Percentiles rank a stretch among this genome's conserved stretches.
Evolutionary conservation across 2,113 vertebrate species (phyloP).

Genomic region (Labeo rohita): DNA sequence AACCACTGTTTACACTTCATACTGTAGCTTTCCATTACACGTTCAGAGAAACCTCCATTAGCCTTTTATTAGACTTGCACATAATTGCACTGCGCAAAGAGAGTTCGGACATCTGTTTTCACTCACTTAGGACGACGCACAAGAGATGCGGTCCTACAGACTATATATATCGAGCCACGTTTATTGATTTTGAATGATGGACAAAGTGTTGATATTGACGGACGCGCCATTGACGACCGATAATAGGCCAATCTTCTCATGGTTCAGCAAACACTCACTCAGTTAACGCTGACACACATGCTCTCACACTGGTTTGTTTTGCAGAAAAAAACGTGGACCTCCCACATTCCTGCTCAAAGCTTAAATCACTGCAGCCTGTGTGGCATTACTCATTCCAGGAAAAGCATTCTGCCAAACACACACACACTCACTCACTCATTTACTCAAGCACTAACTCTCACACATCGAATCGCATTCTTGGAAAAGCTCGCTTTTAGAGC

Average conservation of each 20-base stretch:
- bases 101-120: slow-evolving; percentile 29
- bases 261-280: slow-evolving; percentile 47
- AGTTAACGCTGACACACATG: slow-evolving; percentile 33
- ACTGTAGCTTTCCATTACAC: slow-evolving; percentile 23
- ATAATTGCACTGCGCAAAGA: slow-evolving; percentile 15
- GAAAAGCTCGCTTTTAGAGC: slow-evolving; percentile 30
- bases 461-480: slow-evolving; percentile 48
- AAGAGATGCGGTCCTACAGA: not conserved
- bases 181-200: slow-evolving; percentile 41
- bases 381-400: slow-evolving; percentile 75
- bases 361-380: slow-evolving; percentile 81
- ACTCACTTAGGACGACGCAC: not conserved
- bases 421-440: slow-evolving; percentile 29
- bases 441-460: slow-evolving; percentile 39
- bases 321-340: slow-evolving; percentile 78
- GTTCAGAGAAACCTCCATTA: slow-evolving; percentile 36
- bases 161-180: not conserved
- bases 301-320: slow-evolving; percentile 71
- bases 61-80: slow-evolving; percentile 31
- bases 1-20: not conserved
- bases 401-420: slow-evolving; percentile 60
- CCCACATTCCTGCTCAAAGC: slow-evolving; percentile 79
- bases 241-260: slow-evolving; percentile 62
- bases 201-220: slow-evolving; percentile 39
- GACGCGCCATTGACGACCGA: slow-evolving; percentile 46